Evolutionary conservation across 2,797 vertebrate genomes (phyloP), one percentile per base, ranked within the genome.

Genomic region (Lateolabrax maculatus): DNA sequence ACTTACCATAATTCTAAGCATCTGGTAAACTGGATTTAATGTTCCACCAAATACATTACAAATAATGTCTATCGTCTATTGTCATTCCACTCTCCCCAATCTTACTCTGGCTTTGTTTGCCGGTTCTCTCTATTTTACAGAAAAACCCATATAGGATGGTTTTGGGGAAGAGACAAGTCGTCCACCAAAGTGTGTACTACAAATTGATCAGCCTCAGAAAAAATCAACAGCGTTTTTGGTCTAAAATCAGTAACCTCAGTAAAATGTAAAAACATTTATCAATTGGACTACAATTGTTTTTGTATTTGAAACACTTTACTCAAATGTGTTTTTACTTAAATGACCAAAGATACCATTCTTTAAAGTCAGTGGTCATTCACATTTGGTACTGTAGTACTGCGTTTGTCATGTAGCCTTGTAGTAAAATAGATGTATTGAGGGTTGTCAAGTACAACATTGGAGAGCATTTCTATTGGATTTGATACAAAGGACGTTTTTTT

Each of bases 381-480:
- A 19, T 48, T 39, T 27, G 23, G 44, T 44, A 1, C 29, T 69
- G 23, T 62, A 57, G 64, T 21, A 16, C 44, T 51, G 29, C 56
- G n/a, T 41, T 37, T 83, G n/a, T 29, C 7, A 55, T 69, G 39
- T 23, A 52, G 31, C n/a, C 31, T 61, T 83, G 44, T 52, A 37
- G 53, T 48, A 65, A 39, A 58, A 64, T 9, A 49, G 19, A 64
- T 61, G 66, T 27, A 68, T 44, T 74, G 36, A 52, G n/a, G 44
- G 56, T 63, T 66, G 44, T 63, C 12, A 56, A 76, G 39, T 39
- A 46, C 37, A 9, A 27, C 34, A 21, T 37, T 66, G 61, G n/a
- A 71, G 18, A 55, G 34, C 61, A 41, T 77, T 76, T 86, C 29
- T 69, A 37, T 65, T 79, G 25, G 56, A 73, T 77, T 46, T 77